Conservation (phyloP, 2,888 invertebrate genomes). For the Helleia helle region DNA sequence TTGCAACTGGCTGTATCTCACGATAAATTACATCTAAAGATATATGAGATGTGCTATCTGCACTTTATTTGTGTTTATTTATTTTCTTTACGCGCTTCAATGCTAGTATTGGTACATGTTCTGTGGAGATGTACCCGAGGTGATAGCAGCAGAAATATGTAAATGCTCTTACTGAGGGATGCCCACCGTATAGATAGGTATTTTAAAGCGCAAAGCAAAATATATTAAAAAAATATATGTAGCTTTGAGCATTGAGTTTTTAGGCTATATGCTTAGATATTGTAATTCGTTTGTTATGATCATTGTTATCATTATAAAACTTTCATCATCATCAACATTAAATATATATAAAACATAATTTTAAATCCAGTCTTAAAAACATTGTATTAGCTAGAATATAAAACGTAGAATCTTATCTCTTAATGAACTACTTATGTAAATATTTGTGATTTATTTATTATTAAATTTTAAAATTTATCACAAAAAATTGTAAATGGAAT, state of each 20-base stretch:
- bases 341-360: no score
- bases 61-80: constrained; percentile 19
- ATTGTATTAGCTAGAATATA: no score
- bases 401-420: neutral
- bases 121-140: constrained; percentile 20
- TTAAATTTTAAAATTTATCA: neutral
- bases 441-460: neutral
- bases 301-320: no score
- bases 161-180: constrained; percentile 21
- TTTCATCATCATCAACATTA: no score
- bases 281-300: no score
- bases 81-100: constrained; percentile 18
- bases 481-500: no score
- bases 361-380: no score
- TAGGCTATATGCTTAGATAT: no score
- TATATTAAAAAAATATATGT: no score
- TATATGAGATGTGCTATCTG: constrained; percentile 15
- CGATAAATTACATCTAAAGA: neutral
- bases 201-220: neutral
- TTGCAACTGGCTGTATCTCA: neutral
- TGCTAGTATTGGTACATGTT: constrained; percentile 22
- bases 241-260: no score
- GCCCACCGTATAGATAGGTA: constrained; percentile 3
- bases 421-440: neutral
- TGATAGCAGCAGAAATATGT: constrained; percentile 29